Conservation (phyloP, 2,888 invertebrate species). For the Phortica okadai region DNA sequence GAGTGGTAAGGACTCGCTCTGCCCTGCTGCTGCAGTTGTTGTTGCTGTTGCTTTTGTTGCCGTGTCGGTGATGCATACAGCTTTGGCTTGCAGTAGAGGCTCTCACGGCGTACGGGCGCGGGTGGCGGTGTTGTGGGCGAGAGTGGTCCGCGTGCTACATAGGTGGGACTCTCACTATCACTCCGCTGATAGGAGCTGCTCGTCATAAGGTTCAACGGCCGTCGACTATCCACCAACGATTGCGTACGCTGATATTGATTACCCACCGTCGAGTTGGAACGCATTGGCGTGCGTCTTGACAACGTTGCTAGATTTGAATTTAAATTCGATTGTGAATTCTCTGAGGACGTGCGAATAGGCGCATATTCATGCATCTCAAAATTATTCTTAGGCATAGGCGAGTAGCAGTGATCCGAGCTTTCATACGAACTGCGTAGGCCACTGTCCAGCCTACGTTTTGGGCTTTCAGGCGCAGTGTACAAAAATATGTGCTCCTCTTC, state of each 20-base stretch:
- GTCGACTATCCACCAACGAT: slow-evolving; percentile 63
- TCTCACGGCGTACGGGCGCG: slow-evolving; percentile 69
- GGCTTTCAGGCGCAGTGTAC: slow-evolving; percentile 74
- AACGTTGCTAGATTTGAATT: slow-evolving; percentile 46
- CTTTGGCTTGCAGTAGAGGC: slow-evolving; percentile 72
- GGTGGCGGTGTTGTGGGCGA: slow-evolving; percentile 69
- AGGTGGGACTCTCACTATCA: slow-evolving; percentile 54
- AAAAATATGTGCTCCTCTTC: slow-evolving; percentile 74
- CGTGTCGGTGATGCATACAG: slow-evolving; percentile 63
- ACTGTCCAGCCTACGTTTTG: slow-evolving; percentile 68
- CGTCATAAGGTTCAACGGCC: slow-evolving; percentile 53
- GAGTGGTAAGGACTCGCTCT: neutral
- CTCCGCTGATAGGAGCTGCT: slow-evolving; percentile 55
- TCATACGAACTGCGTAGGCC: slow-evolving; percentile 67
- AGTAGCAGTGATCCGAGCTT: slow-evolving; percentile 68
- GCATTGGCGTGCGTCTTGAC: slow-evolving; percentile 53
- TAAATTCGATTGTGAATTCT: slow-evolving; percentile 48
- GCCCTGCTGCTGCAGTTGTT: slow-evolving; percentile 42
- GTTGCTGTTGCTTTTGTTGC: slow-evolving; percentile 52
- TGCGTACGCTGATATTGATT: slow-evolving; percentile 56
- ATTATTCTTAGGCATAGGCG: slow-evolving; percentile 59
- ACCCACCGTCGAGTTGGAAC: slow-evolving; percentile 52
- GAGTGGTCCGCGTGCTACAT: slow-evolving; percentile 40
- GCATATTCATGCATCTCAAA: slow-evolving; percentile 73
- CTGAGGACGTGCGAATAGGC: slow-evolving; percentile 47